Conservation (phyloP, 1,140 invertebrate genomes). For the Drosophila grimshawi region DNA sequence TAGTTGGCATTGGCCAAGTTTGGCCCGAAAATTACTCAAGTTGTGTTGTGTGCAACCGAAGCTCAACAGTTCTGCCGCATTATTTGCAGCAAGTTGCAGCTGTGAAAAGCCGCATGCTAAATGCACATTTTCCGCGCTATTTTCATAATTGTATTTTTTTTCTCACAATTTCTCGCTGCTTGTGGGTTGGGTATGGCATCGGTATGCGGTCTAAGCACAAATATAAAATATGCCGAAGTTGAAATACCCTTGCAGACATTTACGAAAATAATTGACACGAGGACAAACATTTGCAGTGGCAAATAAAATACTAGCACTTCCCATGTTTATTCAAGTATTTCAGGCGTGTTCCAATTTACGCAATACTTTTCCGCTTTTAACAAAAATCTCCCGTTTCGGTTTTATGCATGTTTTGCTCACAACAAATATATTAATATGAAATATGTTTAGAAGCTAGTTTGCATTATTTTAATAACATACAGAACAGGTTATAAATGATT, state of each 20-base stretch:
- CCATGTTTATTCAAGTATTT: too few relatives aligned
- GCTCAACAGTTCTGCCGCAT: slow-evolving; percentile 46
- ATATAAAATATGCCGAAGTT: slow-evolving; percentile 35
- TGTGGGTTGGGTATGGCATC: slow-evolving; percentile 31
- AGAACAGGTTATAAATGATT: too few relatives aligned
- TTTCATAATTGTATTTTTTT: slow-evolving; percentile 81
- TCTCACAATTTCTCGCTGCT: slow-evolving; percentile 32
- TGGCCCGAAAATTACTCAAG: slow-evolving; percentile 23
- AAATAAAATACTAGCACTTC: too few relatives aligned
- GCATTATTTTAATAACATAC: too few relatives aligned
- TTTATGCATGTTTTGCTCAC: too few relatives aligned
- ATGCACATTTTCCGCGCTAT: slow-evolving; percentile 56
- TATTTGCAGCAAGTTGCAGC: slow-evolving; percentile 18
- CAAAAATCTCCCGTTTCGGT: too few relatives aligned
- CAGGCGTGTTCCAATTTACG: too few relatives aligned
- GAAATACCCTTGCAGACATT: neutral
- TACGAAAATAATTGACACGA: too few relatives aligned
- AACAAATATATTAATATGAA: too few relatives aligned
- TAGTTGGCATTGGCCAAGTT: slow-evolving; percentile 49
- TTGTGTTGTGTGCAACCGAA: neutral
- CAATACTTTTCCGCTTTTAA: too few relatives aligned
- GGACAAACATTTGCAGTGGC: too few relatives aligned
- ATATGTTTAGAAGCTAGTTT: too few relatives aligned
- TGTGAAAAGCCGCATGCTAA: slow-evolving; percentile 47
- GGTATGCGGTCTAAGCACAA: slow-evolving; percentile 23